phyloP scores from a whole-genome alignment of 2,797 vertebrate genomes.

The Graptemys geographica region DNA sequence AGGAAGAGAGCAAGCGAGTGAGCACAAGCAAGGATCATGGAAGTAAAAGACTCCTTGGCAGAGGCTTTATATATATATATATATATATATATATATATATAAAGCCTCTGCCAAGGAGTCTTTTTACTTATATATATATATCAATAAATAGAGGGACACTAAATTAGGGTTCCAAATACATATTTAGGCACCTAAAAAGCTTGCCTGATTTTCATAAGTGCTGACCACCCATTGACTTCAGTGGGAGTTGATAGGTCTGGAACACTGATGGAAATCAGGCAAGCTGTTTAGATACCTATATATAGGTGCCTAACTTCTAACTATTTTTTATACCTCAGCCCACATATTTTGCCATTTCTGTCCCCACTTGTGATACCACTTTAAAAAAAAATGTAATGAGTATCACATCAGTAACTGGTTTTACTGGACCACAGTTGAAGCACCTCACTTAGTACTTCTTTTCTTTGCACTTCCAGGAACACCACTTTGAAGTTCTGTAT shows the following conservation, averaged over 20 bases:
- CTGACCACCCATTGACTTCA: not conserved
- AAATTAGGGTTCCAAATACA: slow-evolving; percentile 70
- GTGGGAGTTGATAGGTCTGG: not conserved
- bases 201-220: not conserved
- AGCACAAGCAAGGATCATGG: not conserved
- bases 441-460: not conserved
- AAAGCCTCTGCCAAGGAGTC: too few relatives aligned
- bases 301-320: not conserved
- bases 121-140: too few relatives aligned
- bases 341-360: not conserved
- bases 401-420: not conserved
- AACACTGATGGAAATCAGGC: not conserved
- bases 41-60: not conserved
- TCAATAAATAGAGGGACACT: slow-evolving; percentile 1
- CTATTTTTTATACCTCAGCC: not conserved
- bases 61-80: not conserved
- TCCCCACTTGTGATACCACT: not conserved
- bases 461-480: not conserved
- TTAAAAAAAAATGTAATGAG: not conserved
- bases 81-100: too few relatives aligned
- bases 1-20: too few relatives aligned
- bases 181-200: not conserved
- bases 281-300: not conserved
- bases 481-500: fast-evolving
- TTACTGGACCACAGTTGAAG: not conserved